Evolutionary conservation across 2,113 vertebrate species (phyloP).

Genomic region (Argyrosomus japonicus): DNA sequence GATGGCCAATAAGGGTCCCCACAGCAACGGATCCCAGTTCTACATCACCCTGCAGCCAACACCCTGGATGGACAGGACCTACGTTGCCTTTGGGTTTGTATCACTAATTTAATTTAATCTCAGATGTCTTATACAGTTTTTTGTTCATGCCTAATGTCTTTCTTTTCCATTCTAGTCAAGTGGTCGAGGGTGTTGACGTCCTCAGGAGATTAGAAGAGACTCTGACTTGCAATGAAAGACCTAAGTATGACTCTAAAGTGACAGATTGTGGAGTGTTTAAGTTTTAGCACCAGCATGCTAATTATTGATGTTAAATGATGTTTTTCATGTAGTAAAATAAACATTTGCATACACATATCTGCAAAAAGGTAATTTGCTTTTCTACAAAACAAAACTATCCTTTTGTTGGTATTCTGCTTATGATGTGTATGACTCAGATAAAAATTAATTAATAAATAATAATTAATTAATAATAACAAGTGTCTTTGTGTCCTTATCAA

Average conservation of each 20-base stretch:
- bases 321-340: constrained; percentile 18
- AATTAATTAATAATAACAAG: background rate
- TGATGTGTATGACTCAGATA: background rate
- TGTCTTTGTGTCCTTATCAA: background rate
- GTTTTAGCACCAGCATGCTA: constrained; percentile 33
- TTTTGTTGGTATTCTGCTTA: background rate
- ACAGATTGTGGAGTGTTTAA: constrained; percentile 84
- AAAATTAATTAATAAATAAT: background rate
- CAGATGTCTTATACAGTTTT: background rate
- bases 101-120: background rate
- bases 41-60: constrained; percentile 91
- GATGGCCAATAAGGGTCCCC: constrained; percentile 91
- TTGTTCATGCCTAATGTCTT: background rate
- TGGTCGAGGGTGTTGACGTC: constrained; percentile 88
- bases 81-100: constrained; percentile 93
- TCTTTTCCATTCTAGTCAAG: constrained; percentile 81
- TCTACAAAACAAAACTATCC: background rate
- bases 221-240: constrained; percentile 87
- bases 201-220: constrained; percentile 86
- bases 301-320: background rate
- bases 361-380: background rate
- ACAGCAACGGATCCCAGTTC: constrained; percentile 92
- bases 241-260: constrained; percentile 83
- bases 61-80: constrained; percentile 89
- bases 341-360: background rate